Evolutionary conservation across 2,113 vertebrate species (phyloP).

Genomic region (Bagarius yarrelli): DNA sequence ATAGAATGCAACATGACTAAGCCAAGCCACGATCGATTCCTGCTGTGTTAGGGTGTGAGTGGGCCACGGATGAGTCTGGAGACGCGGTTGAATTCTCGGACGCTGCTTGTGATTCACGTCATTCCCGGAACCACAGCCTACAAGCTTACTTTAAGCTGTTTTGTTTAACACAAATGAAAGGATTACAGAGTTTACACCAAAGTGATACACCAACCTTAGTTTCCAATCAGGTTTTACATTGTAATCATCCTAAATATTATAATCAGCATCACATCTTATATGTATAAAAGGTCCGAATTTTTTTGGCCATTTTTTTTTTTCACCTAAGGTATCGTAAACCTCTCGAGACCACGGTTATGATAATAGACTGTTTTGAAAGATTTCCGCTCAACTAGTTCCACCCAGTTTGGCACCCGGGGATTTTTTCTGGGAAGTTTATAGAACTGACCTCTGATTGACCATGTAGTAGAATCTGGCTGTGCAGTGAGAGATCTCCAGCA

Average conservation of each 20-base stretch:
- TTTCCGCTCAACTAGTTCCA: slow-evolving; percentile 44
- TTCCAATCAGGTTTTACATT: background rate
- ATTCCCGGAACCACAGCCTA: slow-evolving; percentile 10
- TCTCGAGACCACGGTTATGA: slow-evolving; percentile 25
- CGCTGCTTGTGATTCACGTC: slow-evolving; percentile 13
- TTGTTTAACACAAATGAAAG: background rate
- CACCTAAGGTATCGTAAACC: background rate
- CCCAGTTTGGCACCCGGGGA: slow-evolving; percentile 34
- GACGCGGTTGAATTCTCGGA: slow-evolving; percentile 20
- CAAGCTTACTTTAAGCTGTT: background rate
- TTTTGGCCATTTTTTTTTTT: no score
- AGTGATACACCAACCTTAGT: slow-evolving; percentile 2
- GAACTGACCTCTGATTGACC: slow-evolving; percentile 48
- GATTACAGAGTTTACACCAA: background rate
- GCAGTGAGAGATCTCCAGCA: slow-evolving; percentile 28
- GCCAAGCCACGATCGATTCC: background rate
- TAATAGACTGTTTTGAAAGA: slow-evolving; percentile 42
- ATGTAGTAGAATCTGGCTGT: slow-evolving; percentile 39
- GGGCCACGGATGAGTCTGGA: slow-evolving; percentile 9
- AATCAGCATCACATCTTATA: background rate
- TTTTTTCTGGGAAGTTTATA: slow-evolving; percentile 46
- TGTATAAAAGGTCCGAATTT: background rate
- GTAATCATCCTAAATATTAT: slow-evolving; percentile 1
- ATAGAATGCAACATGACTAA: slow-evolving; percentile 16
- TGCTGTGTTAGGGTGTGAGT: slow-evolving; percentile 11